Percentiles rank a stretch among this genome's conserved stretches.
Conservation (phyloP, 2,888 invertebrate genomes). For the Prosapia bicincta region DNA sequence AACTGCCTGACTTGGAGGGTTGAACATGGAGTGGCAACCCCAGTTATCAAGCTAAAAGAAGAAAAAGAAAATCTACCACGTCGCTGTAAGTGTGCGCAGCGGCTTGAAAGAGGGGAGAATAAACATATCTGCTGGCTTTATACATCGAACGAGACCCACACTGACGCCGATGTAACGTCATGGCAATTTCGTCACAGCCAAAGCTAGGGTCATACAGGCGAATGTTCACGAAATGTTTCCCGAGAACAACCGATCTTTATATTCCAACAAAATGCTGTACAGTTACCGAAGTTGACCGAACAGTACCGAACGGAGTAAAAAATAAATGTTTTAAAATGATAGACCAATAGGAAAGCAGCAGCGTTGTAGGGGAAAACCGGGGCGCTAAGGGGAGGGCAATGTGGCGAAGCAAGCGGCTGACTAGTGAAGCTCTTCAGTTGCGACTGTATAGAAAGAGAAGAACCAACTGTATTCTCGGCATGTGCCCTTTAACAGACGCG, state of each 20-base stretch:
- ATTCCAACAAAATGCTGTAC: constrained; percentile 26
- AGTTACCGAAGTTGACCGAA: constrained; percentile 27
- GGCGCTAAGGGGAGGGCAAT: constrained; percentile 22
- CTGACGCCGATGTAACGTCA: constrained; percentile 30
- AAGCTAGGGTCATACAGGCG: constrained; percentile 32
- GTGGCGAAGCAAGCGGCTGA: constrained; percentile 28
- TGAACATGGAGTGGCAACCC: constrained; percentile 23
- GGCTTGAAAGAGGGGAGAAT: constrained; percentile 28
- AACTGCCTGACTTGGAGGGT: constrained; percentile 16
- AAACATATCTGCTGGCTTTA: constrained; percentile 30
- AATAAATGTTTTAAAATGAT: constrained; percentile 28
- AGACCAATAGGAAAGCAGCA: constrained; percentile 28
- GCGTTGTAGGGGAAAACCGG: constrained; percentile 24
- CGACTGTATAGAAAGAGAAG: constrained; percentile 14
- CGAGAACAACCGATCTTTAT: constrained; percentile 28
- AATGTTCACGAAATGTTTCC: constrained; percentile 28
- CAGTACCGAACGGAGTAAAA: constrained; percentile 21
- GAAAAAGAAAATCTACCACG: constrained; percentile 27
- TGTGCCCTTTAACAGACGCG: constrained; percentile 23
- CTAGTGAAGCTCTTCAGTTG: constrained; percentile 28
- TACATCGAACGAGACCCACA: constrained; percentile 22
- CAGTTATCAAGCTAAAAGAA: constrained; percentile 27
- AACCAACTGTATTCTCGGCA: constrained; percentile 15
- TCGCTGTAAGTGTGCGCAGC: constrained; percentile 24
- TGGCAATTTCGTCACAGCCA: constrained; percentile 33